Conservation (phyloP, 2,888 invertebrate genomes). For the Schrankia costaestrigalis region DNA sequence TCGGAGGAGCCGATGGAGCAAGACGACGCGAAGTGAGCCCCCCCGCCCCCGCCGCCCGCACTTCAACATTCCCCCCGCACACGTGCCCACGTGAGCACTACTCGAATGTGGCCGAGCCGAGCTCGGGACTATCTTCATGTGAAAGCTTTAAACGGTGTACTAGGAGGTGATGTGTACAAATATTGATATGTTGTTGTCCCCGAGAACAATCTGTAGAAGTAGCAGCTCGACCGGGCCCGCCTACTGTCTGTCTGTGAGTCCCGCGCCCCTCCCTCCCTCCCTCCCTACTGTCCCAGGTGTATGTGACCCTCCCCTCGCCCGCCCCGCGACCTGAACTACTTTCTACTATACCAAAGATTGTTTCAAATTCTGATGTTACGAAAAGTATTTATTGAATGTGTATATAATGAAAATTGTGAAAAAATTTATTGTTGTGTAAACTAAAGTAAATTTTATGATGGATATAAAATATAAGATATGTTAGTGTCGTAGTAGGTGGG, state of each 20-base stretch:
- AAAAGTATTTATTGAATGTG: slow-evolving; percentile 40
- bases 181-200: slow-evolving; percentile 38
- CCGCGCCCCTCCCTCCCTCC: slow-evolving; percentile 1
- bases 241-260: background rate
- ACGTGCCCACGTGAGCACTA: slow-evolving; percentile 5
- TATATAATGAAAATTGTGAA: slow-evolving; percentile 34
- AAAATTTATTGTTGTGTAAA: slow-evolving; percentile 31
- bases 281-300: too few relatives aligned
- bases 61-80: slow-evolving; percentile 25
- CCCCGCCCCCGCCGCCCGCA: slow-evolving; percentile 18
- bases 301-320: background rate
- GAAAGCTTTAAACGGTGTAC: slow-evolving; percentile 71
- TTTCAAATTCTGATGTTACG: slow-evolving; percentile 44
- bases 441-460: slow-evolving; percentile 26
- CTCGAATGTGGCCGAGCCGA: slow-evolving; percentile 17
- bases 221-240: slow-evolving; percentile 5
- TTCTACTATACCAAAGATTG: slow-evolving; percentile 51
- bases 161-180: slow-evolving; percentile 63
- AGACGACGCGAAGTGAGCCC: slow-evolving; percentile 87
- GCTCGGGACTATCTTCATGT: slow-evolving; percentile 54
- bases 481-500: too few relatives aligned
- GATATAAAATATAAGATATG: too few relatives aligned
- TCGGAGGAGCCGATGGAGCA: slow-evolving; percentile 92
- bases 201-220: slow-evolving; percentile 27
- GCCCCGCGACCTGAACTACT: slow-evolving; percentile 20